Percentiles rank a stretch among this genome's conserved stretches.
phyloP scores from a whole-genome alignment of 2,888 invertebrate species.

The Mermis nigrescens region DNA sequence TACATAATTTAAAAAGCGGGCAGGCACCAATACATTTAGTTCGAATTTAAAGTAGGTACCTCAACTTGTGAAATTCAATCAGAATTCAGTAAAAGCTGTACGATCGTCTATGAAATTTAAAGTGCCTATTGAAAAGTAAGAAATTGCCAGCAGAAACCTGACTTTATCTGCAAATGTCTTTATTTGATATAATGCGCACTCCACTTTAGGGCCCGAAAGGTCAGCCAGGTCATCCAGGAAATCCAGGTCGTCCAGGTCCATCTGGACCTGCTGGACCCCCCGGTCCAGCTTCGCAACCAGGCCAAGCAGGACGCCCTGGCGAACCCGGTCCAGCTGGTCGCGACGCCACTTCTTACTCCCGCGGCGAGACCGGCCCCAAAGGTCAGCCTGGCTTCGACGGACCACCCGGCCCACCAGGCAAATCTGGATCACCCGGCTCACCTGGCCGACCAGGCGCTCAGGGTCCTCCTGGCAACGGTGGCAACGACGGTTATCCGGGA shows the following conservation, averaged over 20 bases:
- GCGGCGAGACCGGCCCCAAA: slow-evolving; percentile 9
- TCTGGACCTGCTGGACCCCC: slow-evolving; percentile 24
- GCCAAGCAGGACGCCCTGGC: slow-evolving; percentile 12
- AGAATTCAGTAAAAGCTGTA: too few species aligned
- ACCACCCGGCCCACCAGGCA: slow-evolving; percentile 4
- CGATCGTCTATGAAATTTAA: too few species aligned
- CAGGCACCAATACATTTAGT: too few species aligned
- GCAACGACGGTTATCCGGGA: slow-evolving; percentile 6
- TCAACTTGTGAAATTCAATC: too few species aligned
- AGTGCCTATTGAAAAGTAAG: too few species aligned
- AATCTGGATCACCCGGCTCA: slow-evolving; percentile 49
- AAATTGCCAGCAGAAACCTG: too few species aligned
- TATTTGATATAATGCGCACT: too few species aligned
- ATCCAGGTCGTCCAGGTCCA: slow-evolving; percentile 53
- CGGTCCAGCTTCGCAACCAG: slow-evolving; percentile 10
- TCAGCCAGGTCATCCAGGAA: slow-evolving; percentile 45
- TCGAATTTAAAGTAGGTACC: too few species aligned
- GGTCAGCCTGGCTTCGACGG: slow-evolving; percentile 9
- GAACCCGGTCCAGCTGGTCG: slow-evolving; percentile 10
- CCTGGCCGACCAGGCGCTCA: slow-evolving; percentile 12
- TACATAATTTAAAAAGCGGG: too few species aligned
- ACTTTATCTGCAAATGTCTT: too few species aligned
- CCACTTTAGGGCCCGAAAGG: slow-evolving; percentile 46
- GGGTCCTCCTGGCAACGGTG: slow-evolving; percentile 10
- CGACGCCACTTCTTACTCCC: not conserved